Percentiles rank a stretch among this genome's conserved stretches.
These are phyloP conservation scores for Pimpla rufipes DNA, from an alignment of 2,888 invertebrate species.

Conservation along the genomic window DNA sequence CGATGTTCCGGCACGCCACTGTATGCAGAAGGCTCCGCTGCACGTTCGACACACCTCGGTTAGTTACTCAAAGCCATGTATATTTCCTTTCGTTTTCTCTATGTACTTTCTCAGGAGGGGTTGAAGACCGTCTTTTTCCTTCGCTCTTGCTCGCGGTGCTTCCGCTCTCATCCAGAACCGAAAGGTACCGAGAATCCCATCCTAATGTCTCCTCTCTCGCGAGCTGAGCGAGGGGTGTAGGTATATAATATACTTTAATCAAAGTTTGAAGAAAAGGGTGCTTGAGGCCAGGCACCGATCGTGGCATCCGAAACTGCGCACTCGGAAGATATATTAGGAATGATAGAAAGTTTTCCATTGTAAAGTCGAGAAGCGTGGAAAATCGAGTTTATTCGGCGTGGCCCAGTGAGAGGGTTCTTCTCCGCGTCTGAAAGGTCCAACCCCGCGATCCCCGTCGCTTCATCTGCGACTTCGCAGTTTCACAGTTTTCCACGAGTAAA, in stretches of 20 bases:
- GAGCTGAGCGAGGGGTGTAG: not conserved
- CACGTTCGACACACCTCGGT: constrained; percentile 1
- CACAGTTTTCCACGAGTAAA: constrained; percentile 8
- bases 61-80: constrained; percentile 16
- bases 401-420: constrained; percentile 6
- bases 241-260: constrained; percentile 25
- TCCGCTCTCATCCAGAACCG: not conserved
- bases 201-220: not conserved
- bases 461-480: constrained; percentile 9
- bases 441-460: not conserved
- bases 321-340: constrained; percentile 6
- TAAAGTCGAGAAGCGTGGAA: constrained; percentile 43
- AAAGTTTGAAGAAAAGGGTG: constrained; percentile 27
- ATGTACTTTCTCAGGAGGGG: no score
- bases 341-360: constrained; percentile 34
- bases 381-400: constrained; percentile 39
- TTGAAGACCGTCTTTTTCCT: not conserved
- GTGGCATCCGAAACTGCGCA: not conserved
- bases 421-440: not conserved
- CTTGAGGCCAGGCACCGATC: not conserved
- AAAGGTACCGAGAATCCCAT: not conserved
- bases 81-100: constrained; percentile 6
- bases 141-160: not conserved
- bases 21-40: not conserved
- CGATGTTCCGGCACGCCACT: constrained; percentile 55